Base-by-base conservation (phyloP, 2,888 invertebrate genomes). In the Ormia ochracea region DNA sequence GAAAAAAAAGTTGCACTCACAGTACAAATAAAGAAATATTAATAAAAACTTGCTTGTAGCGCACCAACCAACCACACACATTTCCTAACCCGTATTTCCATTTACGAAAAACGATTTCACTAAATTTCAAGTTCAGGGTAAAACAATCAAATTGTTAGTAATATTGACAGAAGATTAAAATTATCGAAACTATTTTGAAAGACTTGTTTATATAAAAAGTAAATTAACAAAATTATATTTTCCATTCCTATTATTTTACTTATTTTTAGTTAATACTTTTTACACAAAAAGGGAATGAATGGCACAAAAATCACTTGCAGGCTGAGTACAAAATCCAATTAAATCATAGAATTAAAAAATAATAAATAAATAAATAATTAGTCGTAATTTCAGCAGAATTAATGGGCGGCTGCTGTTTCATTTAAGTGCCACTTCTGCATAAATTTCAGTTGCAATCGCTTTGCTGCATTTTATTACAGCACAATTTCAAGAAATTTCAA, bases 391-490 rank as follows among this genome's bases (percentile, higher is more conserved):
- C 19, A 50, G 31, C 14, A 43, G 43, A 43, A 54, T 68, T 31
- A 41, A 48, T 43, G 23, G n/a, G n/a, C n/a, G n/a, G n/a, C n/a
- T n/a, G n/a, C n/a, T 54, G 33, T 26, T 70, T 9, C 26, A 19
- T 72, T 72, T 43, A 72, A 43, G 54, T 52, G 41, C 41, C 41
- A 52, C 14, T 59, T 54, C 52, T 72, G 63, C 43, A 33, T 26
- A 12, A 23, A 21, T 63, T 5, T 9, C 6, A 52, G 19, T 31
- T 58, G 17, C 4, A 28, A 28, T 4, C 6, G 56, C 12, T 50
- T 65, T 65, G 31, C 23, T 43, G 41, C 17, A 43, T 72, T 59
- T 77, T 73, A 79, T 79, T 79, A 79, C 79, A 65, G 69, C 78
- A 78, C 66, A 72, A 61, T 61, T 72, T 59, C 17, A 23, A 72